Evolutionary conservation across 2,113 vertebrate genomes (phyloP).

Genomic region (Pelecanoides urinatrix): DNA sequence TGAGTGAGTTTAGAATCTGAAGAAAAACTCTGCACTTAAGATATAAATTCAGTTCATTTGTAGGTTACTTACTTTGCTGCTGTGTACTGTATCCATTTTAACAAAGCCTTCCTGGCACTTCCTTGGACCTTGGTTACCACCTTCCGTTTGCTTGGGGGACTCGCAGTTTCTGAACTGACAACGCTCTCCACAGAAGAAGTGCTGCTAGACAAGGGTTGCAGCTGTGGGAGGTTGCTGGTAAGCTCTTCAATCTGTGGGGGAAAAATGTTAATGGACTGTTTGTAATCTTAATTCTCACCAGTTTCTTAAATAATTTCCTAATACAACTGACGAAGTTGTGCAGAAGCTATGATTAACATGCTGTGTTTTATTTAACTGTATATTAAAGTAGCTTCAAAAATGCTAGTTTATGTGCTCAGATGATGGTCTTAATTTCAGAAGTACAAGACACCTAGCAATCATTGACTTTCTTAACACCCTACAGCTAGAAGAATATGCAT

Average conservation of each 20-base stretch:
- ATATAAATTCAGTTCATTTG: not conserved
- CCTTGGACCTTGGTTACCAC: constrained; percentile 85
- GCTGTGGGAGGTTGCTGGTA: constrained; percentile 89
- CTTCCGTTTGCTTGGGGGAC: constrained; percentile 92
- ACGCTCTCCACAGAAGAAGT: constrained; percentile 90
- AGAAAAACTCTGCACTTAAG: not conserved
- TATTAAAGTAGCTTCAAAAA: not conserved
- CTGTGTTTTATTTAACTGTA: not conserved
- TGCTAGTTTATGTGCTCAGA: not conserved
- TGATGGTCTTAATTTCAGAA: not conserved
- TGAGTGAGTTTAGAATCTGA: not conserved
- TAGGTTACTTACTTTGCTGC: constrained; percentile 85
- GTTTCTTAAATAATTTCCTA: not conserved
- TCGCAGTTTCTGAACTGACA: constrained; percentile 86
- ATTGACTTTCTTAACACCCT: not conserved
- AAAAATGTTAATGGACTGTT: not conserved
- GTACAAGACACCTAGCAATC: not conserved
- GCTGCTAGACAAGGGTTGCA: constrained; percentile 86
- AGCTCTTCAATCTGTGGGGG: constrained; percentile 89
- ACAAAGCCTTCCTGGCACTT: constrained; percentile 88
- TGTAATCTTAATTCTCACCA: not conserved
- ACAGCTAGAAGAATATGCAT: not conserved
- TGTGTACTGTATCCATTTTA: constrained; percentile 94
- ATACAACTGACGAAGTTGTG: not conserved
- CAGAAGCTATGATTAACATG: not conserved